Percentiles rank a stretch among this genome's conserved stretches.
These are phyloP conservation scores for Lordiphosa andalusiaca DNA, from an alignment of 2,888 invertebrate species.

Conservation along the genomic window DNA sequence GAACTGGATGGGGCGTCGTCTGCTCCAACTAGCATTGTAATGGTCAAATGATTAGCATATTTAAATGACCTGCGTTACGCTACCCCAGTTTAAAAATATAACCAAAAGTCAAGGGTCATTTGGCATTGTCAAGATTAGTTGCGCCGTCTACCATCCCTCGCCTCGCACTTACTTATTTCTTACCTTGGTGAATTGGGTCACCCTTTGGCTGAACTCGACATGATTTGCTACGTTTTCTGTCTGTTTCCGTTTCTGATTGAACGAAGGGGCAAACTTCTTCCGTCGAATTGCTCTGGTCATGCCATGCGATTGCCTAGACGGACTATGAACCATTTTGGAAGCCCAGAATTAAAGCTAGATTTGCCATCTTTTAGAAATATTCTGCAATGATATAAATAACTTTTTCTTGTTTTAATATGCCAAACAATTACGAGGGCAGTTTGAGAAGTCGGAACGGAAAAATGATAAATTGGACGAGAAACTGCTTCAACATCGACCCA, in stretches of 20 bases:
- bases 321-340: conserved; percentile 22
- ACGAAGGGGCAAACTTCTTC: conserved; percentile 31
- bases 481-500: too few relatives aligned
- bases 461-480: too few relatives aligned
- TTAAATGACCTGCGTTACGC: conserved; percentile 50
- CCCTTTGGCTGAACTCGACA: conserved; percentile 37
- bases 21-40: conserved; percentile 15
- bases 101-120: conserved; percentile 53
- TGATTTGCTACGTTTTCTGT: conserved; percentile 43
- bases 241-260: conserved; percentile 50
- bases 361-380: too few relatives aligned
- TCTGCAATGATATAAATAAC: too few relatives aligned
- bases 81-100: conserved; percentile 42
- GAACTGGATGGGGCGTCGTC: not conserved
- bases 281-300: not conserved
- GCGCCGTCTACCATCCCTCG: conserved; percentile 3
- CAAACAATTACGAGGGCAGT: too few relatives aligned
- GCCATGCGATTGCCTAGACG: conserved; percentile 13
- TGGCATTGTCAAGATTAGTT: conserved; percentile 56
- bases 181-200: conserved; percentile 57
- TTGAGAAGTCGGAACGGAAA: too few relatives aligned
- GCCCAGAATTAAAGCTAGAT: not conserved
- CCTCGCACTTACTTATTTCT: conserved; percentile 34
- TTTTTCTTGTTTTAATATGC: too few relatives aligned
- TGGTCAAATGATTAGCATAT: conserved; percentile 64